Evolutionary conservation across 2,888 invertebrate genomes (phyloP), one percentile per base, ranked within the genome.

Genomic region (Ctena decussata): DNA sequence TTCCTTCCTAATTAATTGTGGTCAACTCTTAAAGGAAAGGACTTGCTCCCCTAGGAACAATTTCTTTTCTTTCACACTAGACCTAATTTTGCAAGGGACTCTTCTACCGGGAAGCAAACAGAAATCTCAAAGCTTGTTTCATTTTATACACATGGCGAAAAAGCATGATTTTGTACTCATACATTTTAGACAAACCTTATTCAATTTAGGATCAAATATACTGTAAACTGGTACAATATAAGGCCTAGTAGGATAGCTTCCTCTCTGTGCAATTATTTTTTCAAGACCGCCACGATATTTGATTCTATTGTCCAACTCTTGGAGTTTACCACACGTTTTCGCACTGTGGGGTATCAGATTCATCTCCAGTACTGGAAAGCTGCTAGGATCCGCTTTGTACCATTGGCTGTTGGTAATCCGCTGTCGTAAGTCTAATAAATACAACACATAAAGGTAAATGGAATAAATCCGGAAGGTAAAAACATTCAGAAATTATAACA

Each of bases 271-370:
- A 0, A 37, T 65, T 15, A 82, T 77, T 1, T 44, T n/a, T 5
- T 44, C 35, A 35, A 82, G 44, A 49, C 77, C 60, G 12, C 73
- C 73, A 41, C 37, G 77, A 77, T 73, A 73, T 77, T 80, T 46
- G 11, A 80, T 80, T 49, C 39, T 37, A n/a, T 37, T 5, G 44
- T 78, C 44, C 24, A 74, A 39, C 0, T 79, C 57, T 24, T 21
- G 12, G 32, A 83, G 71, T 32, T 44, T 57, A 0, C 30, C 15
- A 18, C 49, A 49, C 5, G 75, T 35, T 27, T 41, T 32, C 18
- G 83, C 83, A 35, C 70, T 79, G 12, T 57, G 12, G 15, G 83
- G 83, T 18, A 83, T 79, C 5, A 83, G 44, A 37, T 83, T 79
- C 37, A 83, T 75, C 71, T 83, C 83, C 18, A 75, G 39, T 11